Evolutionary conservation across 2,113 vertebrate species (phyloP), one percentile per base, ranked within the genome.

Genomic region (Hyla sarda): DNA sequence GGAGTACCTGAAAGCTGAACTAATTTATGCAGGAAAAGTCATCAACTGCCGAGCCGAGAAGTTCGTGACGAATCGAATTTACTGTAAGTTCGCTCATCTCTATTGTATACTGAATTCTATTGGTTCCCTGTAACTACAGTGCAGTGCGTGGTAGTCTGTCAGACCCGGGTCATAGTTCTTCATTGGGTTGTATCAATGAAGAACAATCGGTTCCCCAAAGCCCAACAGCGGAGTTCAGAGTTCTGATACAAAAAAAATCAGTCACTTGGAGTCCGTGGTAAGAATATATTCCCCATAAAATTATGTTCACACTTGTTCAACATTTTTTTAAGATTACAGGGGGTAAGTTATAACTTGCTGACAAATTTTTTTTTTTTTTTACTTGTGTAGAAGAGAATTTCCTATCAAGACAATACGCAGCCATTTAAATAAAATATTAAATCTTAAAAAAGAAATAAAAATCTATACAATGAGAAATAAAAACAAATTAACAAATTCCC

Each of bases 351-450:
- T 58, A 1, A 58, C 6, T n/a, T 28, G 12, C 54, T 19, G 30
- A 71, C 67, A 71, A 48, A 17, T 73, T 13, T 45, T n/a, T n/a
- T n/a, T n/a, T n/a, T n/a, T n/a, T n/a, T n/a, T 47, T 23, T 21
- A 37, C 71, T 41, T n/a, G 34, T 17, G 37, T 12, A 45, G 7
- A 34, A 37, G 71, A 13, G 34, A n/a, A 48, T 28, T 50, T 17
- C 25, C 2, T 16, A 52, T 52, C 9, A 32, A n/a, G 28, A 30
- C 16, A 32, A 14, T 28, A 75, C 52, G 25, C 47, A 10, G 25
- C 25, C 12, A 30, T 77, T 77, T 77, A 77, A 77, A 77, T 76
- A 48, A 76, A 28, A 30, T 28, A 76, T 30, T 16, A 30, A 9
- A 69, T 19, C 10, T 67, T 7, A 0, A 6, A 23, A 37, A 23